phyloP scores from a whole-genome alignment of 2,888 invertebrate species.

The Crossocerus cetratus region DNA sequence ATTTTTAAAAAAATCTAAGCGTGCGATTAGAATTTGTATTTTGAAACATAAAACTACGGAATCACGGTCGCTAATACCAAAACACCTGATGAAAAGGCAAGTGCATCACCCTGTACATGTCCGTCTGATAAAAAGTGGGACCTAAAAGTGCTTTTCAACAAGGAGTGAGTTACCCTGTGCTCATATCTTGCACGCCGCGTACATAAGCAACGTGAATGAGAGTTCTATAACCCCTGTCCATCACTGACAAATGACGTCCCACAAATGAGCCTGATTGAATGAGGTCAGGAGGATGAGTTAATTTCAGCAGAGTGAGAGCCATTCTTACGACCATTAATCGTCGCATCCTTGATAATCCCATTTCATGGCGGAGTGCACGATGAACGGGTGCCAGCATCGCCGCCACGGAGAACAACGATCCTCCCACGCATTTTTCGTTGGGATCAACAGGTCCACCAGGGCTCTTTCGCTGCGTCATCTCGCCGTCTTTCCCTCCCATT shows the following conservation, averaged over 20 bases:
- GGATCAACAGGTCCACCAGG: slow-evolving; percentile 57
- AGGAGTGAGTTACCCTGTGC: too few species aligned
- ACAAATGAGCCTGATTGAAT: slow-evolving; percentile 24
- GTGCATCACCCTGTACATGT: too few species aligned
- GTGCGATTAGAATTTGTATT: too few species aligned
- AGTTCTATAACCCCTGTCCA: slow-evolving; percentile 23
- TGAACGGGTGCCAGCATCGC: slow-evolving; percentile 8
- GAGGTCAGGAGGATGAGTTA: slow-evolving; percentile 30
- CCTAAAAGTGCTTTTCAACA: too few species aligned
- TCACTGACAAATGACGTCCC: slow-evolving; percentile 37
- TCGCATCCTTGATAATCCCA: slow-evolving; percentile 43
- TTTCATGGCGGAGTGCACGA: slow-evolving; percentile 24
- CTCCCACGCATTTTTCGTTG: slow-evolving; percentile 56
- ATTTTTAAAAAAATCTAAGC: too few species aligned
- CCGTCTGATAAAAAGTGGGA: too few species aligned
- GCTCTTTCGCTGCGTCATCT: slow-evolving; percentile 54
- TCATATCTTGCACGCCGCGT: too few species aligned
- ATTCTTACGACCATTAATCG: slow-evolving; percentile 59
- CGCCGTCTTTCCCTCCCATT: slow-evolving; percentile 45
- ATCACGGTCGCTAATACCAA: too few species aligned
- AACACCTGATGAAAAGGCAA: too few species aligned
- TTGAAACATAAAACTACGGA: too few species aligned
- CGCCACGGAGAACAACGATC: slow-evolving; percentile 42
- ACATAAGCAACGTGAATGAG: too few species aligned
- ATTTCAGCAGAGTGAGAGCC: slow-evolving; percentile 20